Evolutionary conservation across 1,140 invertebrate genomes (phyloP), one percentile per base, ranked within the genome.

Genomic region (Ips typographus): DNA sequence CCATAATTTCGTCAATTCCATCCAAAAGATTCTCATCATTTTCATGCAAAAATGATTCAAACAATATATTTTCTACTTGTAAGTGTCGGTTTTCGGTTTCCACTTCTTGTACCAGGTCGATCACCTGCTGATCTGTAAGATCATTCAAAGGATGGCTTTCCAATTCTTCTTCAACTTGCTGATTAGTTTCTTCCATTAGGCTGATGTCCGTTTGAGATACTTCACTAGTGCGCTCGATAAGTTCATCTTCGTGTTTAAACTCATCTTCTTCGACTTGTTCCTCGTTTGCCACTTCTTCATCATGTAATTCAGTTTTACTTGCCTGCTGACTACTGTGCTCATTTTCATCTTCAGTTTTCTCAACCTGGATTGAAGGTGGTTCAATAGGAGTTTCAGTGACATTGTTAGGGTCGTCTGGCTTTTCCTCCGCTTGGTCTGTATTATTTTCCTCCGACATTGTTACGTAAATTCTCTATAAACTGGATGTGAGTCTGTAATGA

Each of bases 71-170:
- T 44, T 72, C 71, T 39, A 69, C 6, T 38, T 52, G 3, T 4
- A 73, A 55, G 42, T 73, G 68, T 22, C 47, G 36, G 41, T 68
- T 64, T 64, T 73, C 64, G 4, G 55, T 59, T 56, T 73, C 72
- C 39, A 68, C 38, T 43, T 68, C 68, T 22, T 64, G 66, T 7
- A 73, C 65, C 39, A 70, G 7, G 53, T 73, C 65, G 40, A 73
- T 70, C 6, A 73, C 62, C 51, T 73, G 68, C 49, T 70, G 68
- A 47, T 73, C 68, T 1, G 64, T 68, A 40, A 73, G 53, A 8
- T 70, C 59, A 42, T 73, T 65, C 40, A 73, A 55, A 4, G 72
- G 65, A 52, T 73, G 68, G 37, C 2, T 42, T 41, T 40, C 61
- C 3, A n/a, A 40, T 5, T 63, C 61, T n/a, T 8, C 61, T 47